Conservation (phyloP, 2,888 invertebrate genomes). For the Patella pellucida region DNA sequence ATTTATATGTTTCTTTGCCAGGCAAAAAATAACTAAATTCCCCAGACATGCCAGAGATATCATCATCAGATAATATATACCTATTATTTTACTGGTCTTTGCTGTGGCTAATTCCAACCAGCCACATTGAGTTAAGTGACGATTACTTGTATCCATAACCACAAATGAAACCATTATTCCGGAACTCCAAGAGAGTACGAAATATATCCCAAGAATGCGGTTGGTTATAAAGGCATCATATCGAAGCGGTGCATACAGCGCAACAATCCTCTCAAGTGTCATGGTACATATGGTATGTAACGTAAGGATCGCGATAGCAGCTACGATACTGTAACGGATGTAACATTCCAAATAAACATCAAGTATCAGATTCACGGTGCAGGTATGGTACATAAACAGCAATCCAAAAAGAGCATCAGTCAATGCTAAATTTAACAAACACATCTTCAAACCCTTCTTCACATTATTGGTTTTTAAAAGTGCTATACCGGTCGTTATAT, state of each 20-base stretch:
- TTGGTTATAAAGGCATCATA: not conserved
- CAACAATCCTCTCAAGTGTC: not conserved
- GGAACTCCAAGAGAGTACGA: not conserved
- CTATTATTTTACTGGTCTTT: not conserved
- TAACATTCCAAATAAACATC: not conserved
- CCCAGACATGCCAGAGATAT: not conserved
- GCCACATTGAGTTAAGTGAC: not conserved
- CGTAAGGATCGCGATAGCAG: not conserved
- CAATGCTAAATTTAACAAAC: not conserved
- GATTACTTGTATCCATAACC: not conserved
- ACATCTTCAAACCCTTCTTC: not conserved
- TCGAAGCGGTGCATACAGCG: not conserved
- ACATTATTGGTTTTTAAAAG: not conserved
- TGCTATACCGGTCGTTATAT: not conserved
- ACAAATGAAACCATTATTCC: not conserved
- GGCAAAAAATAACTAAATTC: slow-evolving; percentile 15
- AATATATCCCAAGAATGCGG: not conserved
- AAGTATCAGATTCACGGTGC: not conserved
- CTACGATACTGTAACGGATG: not conserved
- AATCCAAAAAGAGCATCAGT: not conserved
- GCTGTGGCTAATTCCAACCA: not conserved
- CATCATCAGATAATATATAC: not conserved
- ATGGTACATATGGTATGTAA: not conserved
- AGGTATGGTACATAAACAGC: not conserved
- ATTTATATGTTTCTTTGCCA: slow-evolving; percentile 21